These are phyloP conservation scores for Oncopeltus fasciatus DNA, from an alignment of 1,140 invertebrate genomes.

Conservation along the genomic window DNA sequence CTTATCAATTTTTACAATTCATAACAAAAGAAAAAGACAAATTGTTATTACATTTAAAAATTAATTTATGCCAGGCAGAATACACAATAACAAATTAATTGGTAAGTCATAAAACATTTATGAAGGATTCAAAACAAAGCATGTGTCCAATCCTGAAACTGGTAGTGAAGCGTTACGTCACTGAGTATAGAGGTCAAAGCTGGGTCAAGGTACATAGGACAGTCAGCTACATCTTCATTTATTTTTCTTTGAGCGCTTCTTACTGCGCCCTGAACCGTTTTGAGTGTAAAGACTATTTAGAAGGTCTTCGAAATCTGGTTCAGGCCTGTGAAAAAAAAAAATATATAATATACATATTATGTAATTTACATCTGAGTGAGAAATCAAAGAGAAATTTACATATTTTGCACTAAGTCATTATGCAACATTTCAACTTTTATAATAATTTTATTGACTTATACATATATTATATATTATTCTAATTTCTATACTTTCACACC, in stretches of 20 bases:
- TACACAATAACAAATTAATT: not conserved
- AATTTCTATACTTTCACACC: too few relatives aligned
- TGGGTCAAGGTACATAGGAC: not conserved
- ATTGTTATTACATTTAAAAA: not conserved
- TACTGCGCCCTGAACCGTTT: slow-evolving; percentile 14
- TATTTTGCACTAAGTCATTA: too few relatives aligned
- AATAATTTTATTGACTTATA: too few relatives aligned
- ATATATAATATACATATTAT: not conserved
- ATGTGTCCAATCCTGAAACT: not conserved
- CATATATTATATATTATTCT: too few relatives aligned
- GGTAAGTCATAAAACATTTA: not conserved
- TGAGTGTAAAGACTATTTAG: slow-evolving; percentile 42
- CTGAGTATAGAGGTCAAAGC: not conserved
- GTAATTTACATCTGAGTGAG: too few relatives aligned
- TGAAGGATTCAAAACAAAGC: not conserved
- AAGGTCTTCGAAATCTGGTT: slow-evolving; percentile 46
- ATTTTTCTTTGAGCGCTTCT: slow-evolving; percentile 15
- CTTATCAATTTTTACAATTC: slow-evolving; percentile 1
- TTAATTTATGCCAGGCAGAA: not conserved
- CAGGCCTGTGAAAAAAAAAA: slow-evolving; percentile 30
- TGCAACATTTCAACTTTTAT: too few relatives aligned
- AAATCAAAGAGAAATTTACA: too few relatives aligned
- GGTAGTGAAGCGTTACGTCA: not conserved
- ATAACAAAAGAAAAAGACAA: slow-evolving; percentile 1
- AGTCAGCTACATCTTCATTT: slow-evolving; percentile 6